Percentiles rank a stretch among this genome's conserved stretches.
Evolutionary conservation across 2,113 vertebrate species (phyloP).

Genomic region (Tinamus guttatus): DNA sequence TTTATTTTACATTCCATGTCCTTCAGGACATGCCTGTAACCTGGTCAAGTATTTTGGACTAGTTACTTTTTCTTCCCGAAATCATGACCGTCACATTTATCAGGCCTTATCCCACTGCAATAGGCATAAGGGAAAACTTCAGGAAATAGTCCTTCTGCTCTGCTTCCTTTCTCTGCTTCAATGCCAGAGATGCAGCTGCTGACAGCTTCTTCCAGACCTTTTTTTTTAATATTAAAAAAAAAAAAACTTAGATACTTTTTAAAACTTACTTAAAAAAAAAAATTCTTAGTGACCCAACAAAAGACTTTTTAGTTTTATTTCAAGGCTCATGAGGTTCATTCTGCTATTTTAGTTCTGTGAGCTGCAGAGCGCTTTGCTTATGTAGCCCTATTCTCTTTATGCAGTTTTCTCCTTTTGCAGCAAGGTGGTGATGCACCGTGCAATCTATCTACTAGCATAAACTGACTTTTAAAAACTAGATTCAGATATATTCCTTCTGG

Average conservation of each 20-base stretch:
- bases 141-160: not conserved
- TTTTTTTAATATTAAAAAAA: not conserved
- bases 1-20: not conserved
- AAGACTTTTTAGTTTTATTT: not conserved
- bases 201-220: not conserved
- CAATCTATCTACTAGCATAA: fast-evolving
- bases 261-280: not conserved
- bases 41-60: not conserved
- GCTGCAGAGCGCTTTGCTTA: not conserved
- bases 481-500: not conserved
- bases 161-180: not conserved
- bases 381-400: not conserved
- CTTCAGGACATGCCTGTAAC: not conserved
- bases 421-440: not conserved
- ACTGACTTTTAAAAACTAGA: not conserved
- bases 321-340: not conserved
- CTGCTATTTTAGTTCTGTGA: not conserved
- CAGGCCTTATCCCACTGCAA: not conserved
- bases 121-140: not conserved
- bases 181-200: not conserved
- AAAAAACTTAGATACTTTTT: not conserved
- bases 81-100: too few species aligned
- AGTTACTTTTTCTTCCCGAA: not conserved
- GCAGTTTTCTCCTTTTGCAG: fast-evolving
- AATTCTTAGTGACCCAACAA: not conserved